Conservation (phyloP, 2,113 vertebrate genomes). For the Ceyx melanurus region DNA sequence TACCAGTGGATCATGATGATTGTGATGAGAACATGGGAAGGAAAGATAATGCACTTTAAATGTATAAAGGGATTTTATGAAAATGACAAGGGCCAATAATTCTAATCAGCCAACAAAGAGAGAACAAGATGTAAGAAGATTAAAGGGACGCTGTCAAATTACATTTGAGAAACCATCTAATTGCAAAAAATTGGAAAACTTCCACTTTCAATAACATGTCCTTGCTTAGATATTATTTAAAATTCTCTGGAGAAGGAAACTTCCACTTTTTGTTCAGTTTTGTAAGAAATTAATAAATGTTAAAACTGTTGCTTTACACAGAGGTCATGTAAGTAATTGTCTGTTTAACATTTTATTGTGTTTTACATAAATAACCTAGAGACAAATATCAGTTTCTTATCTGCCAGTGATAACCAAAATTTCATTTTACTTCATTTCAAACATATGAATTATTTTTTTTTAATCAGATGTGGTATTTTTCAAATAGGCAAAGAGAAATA, state of each 20-base stretch:
- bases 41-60: background rate
- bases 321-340: background rate
- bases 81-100: background rate
- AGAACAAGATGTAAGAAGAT: background rate
- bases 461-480: background rate
- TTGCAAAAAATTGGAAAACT: background rate
- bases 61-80: background rate
- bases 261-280: background rate
- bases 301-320: background rate
- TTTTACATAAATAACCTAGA: background rate
- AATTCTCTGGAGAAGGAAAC: background rate
- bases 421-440: background rate
- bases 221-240: background rate
- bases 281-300: background rate
- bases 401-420: background rate
- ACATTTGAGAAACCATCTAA: conserved; percentile 19
- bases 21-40: background rate
- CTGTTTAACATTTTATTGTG: background rate
- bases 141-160: conserved; percentile 22
- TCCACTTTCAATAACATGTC: background rate
- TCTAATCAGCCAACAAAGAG: conserved; percentile 25
- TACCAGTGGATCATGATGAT: background rate
- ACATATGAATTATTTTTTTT: background rate
- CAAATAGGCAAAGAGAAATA: background rate
- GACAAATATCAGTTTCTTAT: background rate